A percentile compares a stretch with the other conserved stretches of the same genome.
Conservation (phyloP, 1,140 invertebrate species). For the Drosophila parabipectinata region DNA sequence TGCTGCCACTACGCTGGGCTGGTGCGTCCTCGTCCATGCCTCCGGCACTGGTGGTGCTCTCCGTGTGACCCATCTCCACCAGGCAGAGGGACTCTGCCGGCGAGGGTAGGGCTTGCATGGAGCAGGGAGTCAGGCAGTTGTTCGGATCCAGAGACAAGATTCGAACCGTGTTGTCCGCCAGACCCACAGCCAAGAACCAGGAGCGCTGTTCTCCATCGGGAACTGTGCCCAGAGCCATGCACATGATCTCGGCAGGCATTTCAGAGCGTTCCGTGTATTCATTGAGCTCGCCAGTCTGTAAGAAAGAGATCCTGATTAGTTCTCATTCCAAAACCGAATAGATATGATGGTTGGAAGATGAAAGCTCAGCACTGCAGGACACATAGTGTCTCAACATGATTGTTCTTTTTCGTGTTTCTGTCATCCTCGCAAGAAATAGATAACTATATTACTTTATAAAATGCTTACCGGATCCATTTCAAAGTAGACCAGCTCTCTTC, state of each 20-base stretch:
- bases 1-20: conserved; percentile 72
- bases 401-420: conserved; percentile 83
- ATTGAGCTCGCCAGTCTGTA: conserved; percentile 97
- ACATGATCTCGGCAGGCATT: conserved; percentile 98
- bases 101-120: conserved; percentile 98
- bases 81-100: conserved; percentile 98
- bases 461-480: conserved; percentile 96
- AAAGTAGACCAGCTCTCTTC: conserved; percentile 99
- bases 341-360: background rate
- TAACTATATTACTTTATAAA: too few species aligned
- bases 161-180: conserved; percentile 98
- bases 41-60: conserved; percentile 79
- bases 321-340: background rate
- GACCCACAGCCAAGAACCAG: conserved; percentile 98
- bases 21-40: conserved; percentile 84
- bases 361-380: conserved; percentile 84
- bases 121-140: conserved; percentile 95
- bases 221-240: conserved; percentile 98
- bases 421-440: conserved; percentile 52
- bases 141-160: conserved; percentile 98
- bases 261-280: conserved; percentile 99
- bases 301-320: conserved; percentile 26
- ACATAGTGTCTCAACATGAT: conserved; percentile 83
- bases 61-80: conserved; percentile 91
- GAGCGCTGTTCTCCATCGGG: conserved; percentile 97